Conservation (phyloP, 2,113 vertebrate genomes). For the Furnarius figulus region DNA sequence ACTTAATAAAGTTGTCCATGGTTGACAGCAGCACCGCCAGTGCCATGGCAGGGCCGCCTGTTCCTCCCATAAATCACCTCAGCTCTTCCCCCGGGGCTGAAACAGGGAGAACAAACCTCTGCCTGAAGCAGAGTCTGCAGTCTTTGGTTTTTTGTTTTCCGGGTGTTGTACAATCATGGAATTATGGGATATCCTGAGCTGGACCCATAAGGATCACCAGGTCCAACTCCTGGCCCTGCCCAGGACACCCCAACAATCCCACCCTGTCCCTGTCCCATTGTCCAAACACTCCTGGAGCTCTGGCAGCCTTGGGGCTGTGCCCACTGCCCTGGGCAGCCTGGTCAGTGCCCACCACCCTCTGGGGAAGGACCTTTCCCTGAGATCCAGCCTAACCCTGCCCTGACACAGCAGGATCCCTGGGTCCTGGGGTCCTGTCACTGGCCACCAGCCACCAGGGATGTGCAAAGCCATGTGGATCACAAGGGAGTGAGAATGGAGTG, state of each 20-base stretch:
- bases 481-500: not conserved
- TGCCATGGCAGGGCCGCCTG: not conserved
- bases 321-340: not conserved
- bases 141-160: not conserved
- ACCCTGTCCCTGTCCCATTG: not conserved
- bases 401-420: accelerated
- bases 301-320: not conserved
- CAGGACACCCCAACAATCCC: not conserved
- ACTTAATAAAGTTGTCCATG: not conserved
- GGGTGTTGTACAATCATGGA: not conserved
- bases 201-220: not conserved
- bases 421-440: not conserved
- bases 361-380: not conserved
- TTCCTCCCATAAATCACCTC: not conserved
- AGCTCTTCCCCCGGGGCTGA: not conserved
- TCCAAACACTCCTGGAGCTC: not conserved
- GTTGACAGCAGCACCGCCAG: not conserved
- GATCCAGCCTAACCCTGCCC: not conserved
- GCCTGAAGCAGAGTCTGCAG: not conserved
- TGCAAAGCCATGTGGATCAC: not conserved
- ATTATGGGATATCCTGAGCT: not conserved
- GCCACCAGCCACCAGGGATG: not conserved
- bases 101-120: not conserved
- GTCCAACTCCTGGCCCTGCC: not conserved
- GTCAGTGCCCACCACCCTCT: not conserved